Conservation (phyloP, 2,113 vertebrate species). For the Ancistrus triradiatus region DNA sequence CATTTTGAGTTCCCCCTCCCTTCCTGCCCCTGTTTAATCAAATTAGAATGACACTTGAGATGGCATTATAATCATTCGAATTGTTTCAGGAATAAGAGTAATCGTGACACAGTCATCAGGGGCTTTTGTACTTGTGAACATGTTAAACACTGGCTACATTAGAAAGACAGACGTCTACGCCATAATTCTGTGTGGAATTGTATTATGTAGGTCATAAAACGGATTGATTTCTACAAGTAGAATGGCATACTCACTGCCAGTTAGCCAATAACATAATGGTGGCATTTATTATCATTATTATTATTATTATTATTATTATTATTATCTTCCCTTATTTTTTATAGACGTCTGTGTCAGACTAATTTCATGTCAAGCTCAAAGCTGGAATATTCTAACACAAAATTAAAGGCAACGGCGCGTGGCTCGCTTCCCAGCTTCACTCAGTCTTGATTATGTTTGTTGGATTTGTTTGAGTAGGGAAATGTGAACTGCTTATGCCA, state of each 20-base stretch:
- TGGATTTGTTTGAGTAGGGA: slow-evolving; percentile 16
- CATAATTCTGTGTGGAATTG: not conserved
- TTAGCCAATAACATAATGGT: too few relatives aligned
- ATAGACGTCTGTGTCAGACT: too few relatives aligned
- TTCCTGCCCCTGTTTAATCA: slow-evolving; percentile 21
- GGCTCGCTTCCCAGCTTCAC: not conserved
- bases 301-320: too few relatives aligned
- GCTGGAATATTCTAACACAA: not conserved
- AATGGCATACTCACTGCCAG: too few relatives aligned
- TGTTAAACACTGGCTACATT: too few relatives aligned
- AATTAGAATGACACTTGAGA: slow-evolving; percentile 42
- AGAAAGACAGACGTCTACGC: not conserved
- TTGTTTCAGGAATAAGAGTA: slow-evolving; percentile 31
- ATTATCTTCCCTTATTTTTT: too few relatives aligned
- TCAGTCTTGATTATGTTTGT: slow-evolving; percentile 26
- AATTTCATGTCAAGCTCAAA: too few relatives aligned
- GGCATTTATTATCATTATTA: too few relatives aligned
- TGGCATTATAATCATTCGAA: slow-evolving; percentile 34
- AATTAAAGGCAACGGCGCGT: slow-evolving; percentile 27
- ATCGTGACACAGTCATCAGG: slow-evolving; percentile 10
- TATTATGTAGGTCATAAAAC: not conserved
- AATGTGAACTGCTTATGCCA: slow-evolving; percentile 28
- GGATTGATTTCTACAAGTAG: too few relatives aligned
- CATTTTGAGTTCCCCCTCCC: slow-evolving; percentile 30
- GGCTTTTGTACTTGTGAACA: not conserved